Conservation (phyloP, 2,888 invertebrate species). For the Campopleginae sp. region DNA sequence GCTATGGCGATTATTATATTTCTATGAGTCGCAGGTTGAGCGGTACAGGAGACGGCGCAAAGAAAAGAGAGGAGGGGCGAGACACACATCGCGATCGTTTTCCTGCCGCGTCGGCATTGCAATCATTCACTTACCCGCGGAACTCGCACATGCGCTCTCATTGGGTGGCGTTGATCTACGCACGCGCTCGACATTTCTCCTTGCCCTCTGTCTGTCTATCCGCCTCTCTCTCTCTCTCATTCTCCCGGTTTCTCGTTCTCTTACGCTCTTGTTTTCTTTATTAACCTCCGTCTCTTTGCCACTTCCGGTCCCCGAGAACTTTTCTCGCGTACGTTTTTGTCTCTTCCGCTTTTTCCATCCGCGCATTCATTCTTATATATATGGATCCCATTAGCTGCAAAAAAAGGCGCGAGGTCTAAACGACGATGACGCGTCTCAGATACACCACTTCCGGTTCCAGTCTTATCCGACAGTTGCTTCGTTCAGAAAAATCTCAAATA, state of each 20-base stretch:
- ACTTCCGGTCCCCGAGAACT: constrained; percentile 52
- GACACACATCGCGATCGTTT: constrained; percentile 58
- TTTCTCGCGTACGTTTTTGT: constrained; percentile 20
- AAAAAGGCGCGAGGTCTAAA: constrained; percentile 29
- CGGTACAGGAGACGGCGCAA: background rate
- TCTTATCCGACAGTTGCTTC: constrained; percentile 18
- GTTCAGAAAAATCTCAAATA: background rate
- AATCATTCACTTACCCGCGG: constrained; percentile 62
- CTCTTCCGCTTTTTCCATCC: constrained; percentile 27
- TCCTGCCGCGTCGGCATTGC: constrained; percentile 64
- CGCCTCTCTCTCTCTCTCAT: constrained; percentile 3
- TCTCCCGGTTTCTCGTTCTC: constrained; percentile 8
- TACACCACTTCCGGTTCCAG: constrained; percentile 29
- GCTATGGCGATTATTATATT: constrained; percentile 56
- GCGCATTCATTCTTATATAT: background rate
- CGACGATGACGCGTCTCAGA: constrained; percentile 21
- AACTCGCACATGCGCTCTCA: constrained; percentile 59
- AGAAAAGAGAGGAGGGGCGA: background rate
- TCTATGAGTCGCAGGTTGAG: constrained; percentile 35
- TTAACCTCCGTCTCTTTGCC: background rate
- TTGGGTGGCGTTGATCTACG: constrained; percentile 33
- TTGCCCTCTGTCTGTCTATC: background rate
- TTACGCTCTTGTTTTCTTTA: constrained; percentile 21
- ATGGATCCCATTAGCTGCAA: constrained; percentile 7
- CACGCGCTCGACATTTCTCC: constrained; percentile 32